These are phyloP conservation scores for Epinephelus malabaricus DNA, from an alignment of 2,797 vertebrate species.

Conservation along the genomic window DNA sequence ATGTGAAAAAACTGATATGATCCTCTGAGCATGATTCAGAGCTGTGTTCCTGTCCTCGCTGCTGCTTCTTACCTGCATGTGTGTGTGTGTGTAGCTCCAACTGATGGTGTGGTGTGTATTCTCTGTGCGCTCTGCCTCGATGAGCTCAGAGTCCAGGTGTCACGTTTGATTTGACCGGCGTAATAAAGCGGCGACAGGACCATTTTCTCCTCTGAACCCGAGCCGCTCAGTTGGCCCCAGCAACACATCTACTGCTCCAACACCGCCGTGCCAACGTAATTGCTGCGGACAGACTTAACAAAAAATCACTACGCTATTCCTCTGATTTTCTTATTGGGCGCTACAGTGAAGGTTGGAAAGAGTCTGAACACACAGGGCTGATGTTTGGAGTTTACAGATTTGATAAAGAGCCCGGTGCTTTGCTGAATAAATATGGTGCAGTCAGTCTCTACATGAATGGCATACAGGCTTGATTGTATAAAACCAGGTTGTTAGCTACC, in stretches of 20 bases:
- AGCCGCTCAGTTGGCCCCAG: slow-evolving; percentile 36
- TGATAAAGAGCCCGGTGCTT: slow-evolving; percentile 23
- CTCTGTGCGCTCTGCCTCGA: slow-evolving; percentile 28
- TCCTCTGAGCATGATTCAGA: background rate
- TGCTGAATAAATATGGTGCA: slow-evolving; percentile 10
- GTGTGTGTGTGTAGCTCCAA: slow-evolving; percentile 2
- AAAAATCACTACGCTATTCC: slow-evolving; percentile 68
- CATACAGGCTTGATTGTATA: background rate
- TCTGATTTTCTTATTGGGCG: slow-evolving; percentile 57
- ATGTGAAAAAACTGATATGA: background rate
- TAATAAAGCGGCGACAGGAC: slow-evolving; percentile 78
- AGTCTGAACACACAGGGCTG: slow-evolving; percentile 5
- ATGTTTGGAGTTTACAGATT: slow-evolving; percentile 29
- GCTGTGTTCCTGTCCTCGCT: background rate
- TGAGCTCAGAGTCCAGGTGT: slow-evolving; percentile 74
- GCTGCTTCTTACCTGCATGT: background rate
- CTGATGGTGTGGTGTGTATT: slow-evolving; percentile 41
- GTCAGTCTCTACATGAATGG: background rate
- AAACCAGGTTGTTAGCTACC: too few species aligned
- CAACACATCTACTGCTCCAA: slow-evolving; percentile 35
- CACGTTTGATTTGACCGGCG: slow-evolving; percentile 83
- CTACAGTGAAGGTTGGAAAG: slow-evolving; percentile 50
- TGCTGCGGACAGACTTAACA: slow-evolving; percentile 69
- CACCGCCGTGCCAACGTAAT: slow-evolving; percentile 38
- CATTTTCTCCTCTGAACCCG: slow-evolving; percentile 77